Base-by-base conservation (phyloP, 2,113 vertebrate genomes). In the Chascanopsetta lugubris region DNA sequence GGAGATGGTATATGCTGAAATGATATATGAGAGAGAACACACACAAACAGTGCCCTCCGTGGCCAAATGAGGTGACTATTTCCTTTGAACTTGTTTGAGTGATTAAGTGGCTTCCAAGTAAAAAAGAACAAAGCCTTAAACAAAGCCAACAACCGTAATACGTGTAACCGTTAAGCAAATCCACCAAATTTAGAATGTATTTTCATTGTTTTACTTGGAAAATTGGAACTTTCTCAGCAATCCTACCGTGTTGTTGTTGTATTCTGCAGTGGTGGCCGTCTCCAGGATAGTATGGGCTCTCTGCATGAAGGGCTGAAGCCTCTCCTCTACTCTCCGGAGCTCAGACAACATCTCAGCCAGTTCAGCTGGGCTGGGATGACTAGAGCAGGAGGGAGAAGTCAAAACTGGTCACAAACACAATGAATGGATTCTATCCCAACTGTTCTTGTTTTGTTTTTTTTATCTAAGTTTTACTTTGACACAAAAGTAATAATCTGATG, bases 301-400 rank as follows among this genome's bases (percentile, higher is more conserved):
- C 80, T 96, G 94, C 65, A 96, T 87, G 77, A 96, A 96, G 5
- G 95, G 95, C 72, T 95, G 93, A 25, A 97, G 94, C 40, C 94
- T 79, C 73, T 93, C 92, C 76, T 96, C 94, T 29, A 95, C 91
- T 36, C 94, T 73, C 20, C 93, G 92, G 2, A 96, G 88, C 73
- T 96, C 94, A 53, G 94, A 93, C 47, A 97, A 79, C 68, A 97
- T 93, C 79, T 95, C 94, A 0, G 94, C 92, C 5, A 95, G 89
- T 75, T 97, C 95, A 0, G 85, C 85, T 0, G 95, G 95, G 36
- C 93, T 94, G 2, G 95, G 95, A 42, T 95, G 95, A 77, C 95
- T 97, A 79, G 5, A 40, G 43, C 5, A 36, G 32, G 24, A 8
- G 26, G n/a, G 48, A 17, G 21, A 12, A 22, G 5, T 11, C 17